A percentile compares a stretch with the other conserved stretches of the same genome.
Evolutionary conservation across 2,888 invertebrate species (phyloP).

Genomic region (Tinea semifulvella): DNA sequence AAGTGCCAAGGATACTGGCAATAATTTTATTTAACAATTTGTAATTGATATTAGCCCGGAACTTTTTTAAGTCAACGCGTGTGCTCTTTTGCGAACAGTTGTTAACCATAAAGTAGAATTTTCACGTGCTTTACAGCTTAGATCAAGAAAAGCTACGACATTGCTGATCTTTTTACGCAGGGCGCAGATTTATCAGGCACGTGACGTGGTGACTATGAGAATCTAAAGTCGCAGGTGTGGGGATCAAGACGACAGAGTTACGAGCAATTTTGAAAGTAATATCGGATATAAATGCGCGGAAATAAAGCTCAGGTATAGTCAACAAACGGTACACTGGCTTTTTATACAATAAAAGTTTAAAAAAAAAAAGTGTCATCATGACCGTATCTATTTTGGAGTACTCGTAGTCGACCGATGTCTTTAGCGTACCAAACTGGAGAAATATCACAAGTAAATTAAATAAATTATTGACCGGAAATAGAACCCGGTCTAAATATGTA

Average conservation of each 20-base stretch:
- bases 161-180: conserved; percentile 31
- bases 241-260: conserved; percentile 3
- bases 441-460: no score
- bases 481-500: no score
- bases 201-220: conserved; percentile 7
- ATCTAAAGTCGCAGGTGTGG: conserved; percentile 3
- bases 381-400: no score
- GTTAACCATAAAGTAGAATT: conserved; percentile 45
- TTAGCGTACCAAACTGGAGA: no score
- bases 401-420: no score
- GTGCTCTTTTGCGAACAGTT: conserved; percentile 18
- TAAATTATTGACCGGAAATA: no score
- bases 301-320: neutral
- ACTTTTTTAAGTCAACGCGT: no score
- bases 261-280: conserved; percentile 1
- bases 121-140: conserved; percentile 45
- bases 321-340: neutral
- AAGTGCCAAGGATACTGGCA: no score
- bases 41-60: no score
- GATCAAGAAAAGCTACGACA: conserved; percentile 31
- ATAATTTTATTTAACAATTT: no score
- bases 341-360: conserved; percentile 5
- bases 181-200: conserved; percentile 32
- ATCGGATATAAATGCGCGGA: no score
- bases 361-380: no score